Evolutionary conservation across 2,888 invertebrate species (phyloP), one percentile per base, ranked within the genome.

Genomic region (Schizotus pectinicornis): DNA sequence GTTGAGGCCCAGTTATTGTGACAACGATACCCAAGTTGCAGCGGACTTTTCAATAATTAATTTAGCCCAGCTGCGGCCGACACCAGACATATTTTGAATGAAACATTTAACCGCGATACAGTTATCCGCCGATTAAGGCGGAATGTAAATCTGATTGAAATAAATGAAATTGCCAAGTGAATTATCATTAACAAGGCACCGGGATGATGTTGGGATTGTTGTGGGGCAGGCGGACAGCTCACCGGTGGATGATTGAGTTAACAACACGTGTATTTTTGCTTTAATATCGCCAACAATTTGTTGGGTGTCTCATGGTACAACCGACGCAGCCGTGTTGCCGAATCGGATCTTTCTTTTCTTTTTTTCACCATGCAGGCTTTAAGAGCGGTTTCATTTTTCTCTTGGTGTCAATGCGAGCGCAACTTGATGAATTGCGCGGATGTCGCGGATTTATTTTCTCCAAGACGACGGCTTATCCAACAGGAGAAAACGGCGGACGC

Each of bases 261-360:
- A 50, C 55, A 59, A 62, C 62, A 56, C 50, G 46, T 59, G 56
- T 61, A 63, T 59, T 61, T 54, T 61, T 63, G 59, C 57, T 63
- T 59, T 62, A 61, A 57, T 62, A 56, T 64, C 53, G 46, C 46
- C 57, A 49, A 52, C 63, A 59, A 65, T 65, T 63, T 65, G 65
- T 65, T 50, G 39, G 42, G 47, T 57, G 63, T 61, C 65, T 51
- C 30, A 39, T 36, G 14, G 30, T 14, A 31, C 22, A 30, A 14
- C 34, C 34, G 41, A 46, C 47, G 46, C 32, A 35, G 48, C 22
- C 32, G 50, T 56, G 56, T 56, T 39, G 46, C 41, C 11, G 37
- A 32, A 56, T 50, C 22, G 22, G 22, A 22, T 22, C 5, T 22
- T 22, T 22, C 22, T 22, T 5, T 22, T 22, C 22, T 22, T 22